Percentiles rank a stretch among this genome's conserved stretches.
Evolutionary conservation across 2,797 vertebrate species (phyloP).

Genomic region (Etheostoma nigrum): DNA sequence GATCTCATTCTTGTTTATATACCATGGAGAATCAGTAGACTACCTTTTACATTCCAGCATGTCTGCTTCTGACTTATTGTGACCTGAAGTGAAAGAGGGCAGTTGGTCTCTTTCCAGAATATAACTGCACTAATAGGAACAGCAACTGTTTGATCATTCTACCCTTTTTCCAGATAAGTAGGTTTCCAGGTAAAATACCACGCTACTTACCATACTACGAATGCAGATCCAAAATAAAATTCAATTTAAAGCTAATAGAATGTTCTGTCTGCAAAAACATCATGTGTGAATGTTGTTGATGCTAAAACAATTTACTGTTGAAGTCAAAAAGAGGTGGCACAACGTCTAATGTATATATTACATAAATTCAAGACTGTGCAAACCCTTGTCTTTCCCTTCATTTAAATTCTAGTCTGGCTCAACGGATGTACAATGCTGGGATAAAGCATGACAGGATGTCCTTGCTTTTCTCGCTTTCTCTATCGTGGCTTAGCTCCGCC

Average conservation of each 20-base stretch:
- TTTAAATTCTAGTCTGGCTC: not conserved
- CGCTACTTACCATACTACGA: too few relatives aligned
- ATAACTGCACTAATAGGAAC: slow-evolving; percentile 22
- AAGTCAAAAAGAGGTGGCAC: slow-evolving; percentile 5
- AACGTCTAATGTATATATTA: slow-evolving; percentile 1
- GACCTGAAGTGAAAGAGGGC: slow-evolving; percentile 44
- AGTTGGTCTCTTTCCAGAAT: slow-evolving; percentile 32
- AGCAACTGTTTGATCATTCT: slow-evolving; percentile 35
- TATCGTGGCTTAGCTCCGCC: too few relatives aligned
- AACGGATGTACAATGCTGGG: too few relatives aligned
- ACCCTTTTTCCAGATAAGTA: slow-evolving; percentile 25
- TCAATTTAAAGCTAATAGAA: slow-evolving; percentile 47
- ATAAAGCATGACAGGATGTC: too few relatives aligned
- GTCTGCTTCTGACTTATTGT: slow-evolving; percentile 57
- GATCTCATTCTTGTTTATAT: slow-evolving; percentile 69
- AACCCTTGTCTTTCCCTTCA: not conserved
- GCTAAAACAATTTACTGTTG: slow-evolving; percentile 20
- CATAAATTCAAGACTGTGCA: not conserved
- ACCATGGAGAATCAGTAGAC: slow-evolving; percentile 73
- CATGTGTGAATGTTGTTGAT: slow-evolving; percentile 16
- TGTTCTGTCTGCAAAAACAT: slow-evolving; percentile 35
- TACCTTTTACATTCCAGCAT: slow-evolving; percentile 65
- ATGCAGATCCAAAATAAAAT: slow-evolving; percentile 36
- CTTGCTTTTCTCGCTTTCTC: too few relatives aligned
- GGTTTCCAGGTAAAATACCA: not conserved